Base-by-base conservation (phyloP, 2,888 invertebrate species). In the Athalia rosae region DNA sequence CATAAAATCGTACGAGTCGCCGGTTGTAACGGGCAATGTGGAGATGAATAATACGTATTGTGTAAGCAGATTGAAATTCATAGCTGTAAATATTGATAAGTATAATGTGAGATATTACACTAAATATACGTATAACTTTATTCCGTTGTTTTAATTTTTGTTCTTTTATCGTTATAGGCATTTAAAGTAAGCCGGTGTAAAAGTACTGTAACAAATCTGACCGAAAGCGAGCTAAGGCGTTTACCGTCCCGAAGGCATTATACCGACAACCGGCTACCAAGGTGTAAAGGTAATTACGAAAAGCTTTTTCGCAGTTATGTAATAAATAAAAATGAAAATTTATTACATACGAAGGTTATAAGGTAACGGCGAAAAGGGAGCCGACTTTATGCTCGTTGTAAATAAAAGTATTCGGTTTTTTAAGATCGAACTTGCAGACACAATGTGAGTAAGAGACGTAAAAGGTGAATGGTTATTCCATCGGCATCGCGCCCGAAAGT, bases 321-420 rank as follows among this genome's bases (percentile, higher is more conserved):
- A 71, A 58, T 71, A 71, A 71, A 71, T 71, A 58, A 71, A 58
- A 71, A 71, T 71, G 71, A 71, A 58, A 71, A 71, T 71, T 71
- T 71, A 71, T 71, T 45, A 13, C 71, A 58, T 56, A 47, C 15
- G 71, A 71, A 71, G 28, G 28, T 28, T 28, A 28, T 28, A 28
- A 45, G 58, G 71, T 71, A 43, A 58, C 6, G 58, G 41, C 8
- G 69, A 58, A 71, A 58, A 71, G 69, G 45, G 45, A 56, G 71
- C 58, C 71, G 71, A 71, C 71, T 71, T 71, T 71, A 71, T 71
- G 71, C 45, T 11, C n/a, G 71, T 45, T 71, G 58, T 71, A 71
- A 71, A 71, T 71, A 58, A 71, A 71, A 71, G 58, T 71, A 71
- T 71, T 71, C 71, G 58, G 28, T 71, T 71, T 58, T 58, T 71